Conservation (phyloP, 2,113 vertebrate species). For the Lontra canadensis region DNA sequence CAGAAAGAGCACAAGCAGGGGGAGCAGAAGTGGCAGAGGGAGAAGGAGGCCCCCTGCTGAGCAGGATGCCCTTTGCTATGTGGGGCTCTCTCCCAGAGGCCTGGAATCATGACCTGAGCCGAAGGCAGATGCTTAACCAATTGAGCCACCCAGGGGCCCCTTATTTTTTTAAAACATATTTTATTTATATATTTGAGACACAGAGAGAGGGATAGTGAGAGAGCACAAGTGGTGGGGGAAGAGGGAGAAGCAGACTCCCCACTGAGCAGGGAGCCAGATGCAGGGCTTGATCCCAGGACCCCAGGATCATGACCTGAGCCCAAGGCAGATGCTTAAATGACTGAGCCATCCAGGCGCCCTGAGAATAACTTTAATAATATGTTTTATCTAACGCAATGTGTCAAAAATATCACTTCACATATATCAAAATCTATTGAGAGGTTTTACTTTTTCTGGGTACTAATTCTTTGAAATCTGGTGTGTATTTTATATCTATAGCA, state of each 20-base stretch:
- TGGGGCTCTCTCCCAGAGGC: not conserved
- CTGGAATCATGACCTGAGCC: not conserved
- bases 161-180: not conserved
- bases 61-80: not conserved
- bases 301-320: not conserved
- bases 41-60: not conserved
- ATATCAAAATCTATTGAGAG: not conserved
- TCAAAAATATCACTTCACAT: not conserved
- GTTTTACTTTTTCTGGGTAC: not conserved
- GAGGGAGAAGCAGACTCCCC: not conserved
- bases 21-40: not conserved
- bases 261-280: not conserved
- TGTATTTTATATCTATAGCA: not conserved
- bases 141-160: not conserved
- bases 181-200: not conserved
- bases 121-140: not conserved
- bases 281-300: not conserved
- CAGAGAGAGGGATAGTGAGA: not conserved
- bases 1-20: not conserved
- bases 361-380: constrained; percentile 4
- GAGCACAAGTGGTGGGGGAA: not conserved
- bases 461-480: not conserved
- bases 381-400: constrained; percentile 4
- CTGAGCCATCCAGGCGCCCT: not conserved
- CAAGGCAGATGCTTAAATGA: not conserved